Conservation (phyloP, 2,113 vertebrate species). For the Uria lomvia region DNA sequence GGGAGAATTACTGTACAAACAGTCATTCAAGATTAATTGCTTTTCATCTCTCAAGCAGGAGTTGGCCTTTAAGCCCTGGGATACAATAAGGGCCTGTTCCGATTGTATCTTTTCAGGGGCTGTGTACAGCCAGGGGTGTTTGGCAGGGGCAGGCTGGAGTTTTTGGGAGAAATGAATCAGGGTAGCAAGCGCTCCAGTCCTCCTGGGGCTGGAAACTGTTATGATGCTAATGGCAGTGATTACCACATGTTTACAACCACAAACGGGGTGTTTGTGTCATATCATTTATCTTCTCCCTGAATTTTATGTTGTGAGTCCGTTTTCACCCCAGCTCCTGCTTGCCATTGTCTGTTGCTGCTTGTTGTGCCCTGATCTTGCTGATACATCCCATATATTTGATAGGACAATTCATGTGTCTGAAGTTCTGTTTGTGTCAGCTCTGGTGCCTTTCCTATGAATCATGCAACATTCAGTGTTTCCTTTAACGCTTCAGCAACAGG, state of each 20-base stretch:
- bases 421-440: neutral
- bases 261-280: neutral
- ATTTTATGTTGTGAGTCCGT: neutral
- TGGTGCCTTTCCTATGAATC: conserved; percentile 8
- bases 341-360: neutral
- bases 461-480: neutral
- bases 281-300: neutral
- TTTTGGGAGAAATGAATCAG: neutral
- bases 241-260: neutral
- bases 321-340: neutral
- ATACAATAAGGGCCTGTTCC: conserved; percentile 52
- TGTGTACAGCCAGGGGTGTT: neutral
- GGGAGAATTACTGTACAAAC: conserved; percentile 47
- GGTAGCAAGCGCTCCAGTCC: neutral
- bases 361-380: neutral
- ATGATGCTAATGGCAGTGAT: neutral
- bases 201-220: neutral
- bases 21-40: conserved; percentile 60
- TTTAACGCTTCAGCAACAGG: neutral
- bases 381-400: neutral
- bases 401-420: neutral
- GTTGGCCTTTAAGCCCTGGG: conserved; percentile 26
- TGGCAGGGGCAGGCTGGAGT: neutral
- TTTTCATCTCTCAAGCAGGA: conserved; percentile 40
- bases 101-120: conserved; percentile 24